Evolutionary conservation across 2,797 vertebrate species (phyloP).

Genomic region (Oreonectes daqikongensis): DNA sequence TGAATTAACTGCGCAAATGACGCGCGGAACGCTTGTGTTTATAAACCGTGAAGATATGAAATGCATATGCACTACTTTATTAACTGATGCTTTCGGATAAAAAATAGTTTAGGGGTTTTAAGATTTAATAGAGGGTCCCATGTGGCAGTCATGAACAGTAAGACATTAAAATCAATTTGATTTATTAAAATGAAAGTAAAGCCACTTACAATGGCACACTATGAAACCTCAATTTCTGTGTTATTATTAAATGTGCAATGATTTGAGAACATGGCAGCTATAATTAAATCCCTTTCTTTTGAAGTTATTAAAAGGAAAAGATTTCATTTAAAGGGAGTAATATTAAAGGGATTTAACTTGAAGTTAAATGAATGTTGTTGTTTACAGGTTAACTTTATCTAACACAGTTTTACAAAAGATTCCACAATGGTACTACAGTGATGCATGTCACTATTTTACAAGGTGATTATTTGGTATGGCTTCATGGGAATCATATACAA

Average conservation of each 20-base stretch:
- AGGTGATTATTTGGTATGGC: too few relatives aligned
- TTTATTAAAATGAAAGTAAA: slow-evolving; percentile 13
- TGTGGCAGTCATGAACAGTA: neutral
- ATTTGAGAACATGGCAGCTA: slow-evolving; percentile 29
- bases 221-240: slow-evolving; percentile 12
- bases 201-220: slow-evolving; percentile 2
- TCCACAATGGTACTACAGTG: neutral
- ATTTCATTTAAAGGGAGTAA: neutral
- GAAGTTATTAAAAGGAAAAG: slow-evolving; percentile 28
- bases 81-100: neutral
- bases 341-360: neutral
- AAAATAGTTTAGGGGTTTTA: neutral
- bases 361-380: neutral
- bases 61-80: neutral
- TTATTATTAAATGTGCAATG: slow-evolving; percentile 1
- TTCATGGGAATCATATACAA: too few relatives aligned
- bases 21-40: neutral
- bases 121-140: neutral
- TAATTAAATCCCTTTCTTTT: slow-evolving; percentile 31
- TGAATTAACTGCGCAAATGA: neutral
- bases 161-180: slow-evolving; percentile 2
- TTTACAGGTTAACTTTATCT: neutral
- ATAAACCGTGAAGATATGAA: neutral
- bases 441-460: neutral
- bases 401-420: neutral